A percentile compares a stretch with the other conserved stretches of the same genome.
These are phyloP conservation scores for Dryomyza anilis DNA, from an alignment of 2,888 invertebrate genomes.

Conservation along the genomic window DNA sequence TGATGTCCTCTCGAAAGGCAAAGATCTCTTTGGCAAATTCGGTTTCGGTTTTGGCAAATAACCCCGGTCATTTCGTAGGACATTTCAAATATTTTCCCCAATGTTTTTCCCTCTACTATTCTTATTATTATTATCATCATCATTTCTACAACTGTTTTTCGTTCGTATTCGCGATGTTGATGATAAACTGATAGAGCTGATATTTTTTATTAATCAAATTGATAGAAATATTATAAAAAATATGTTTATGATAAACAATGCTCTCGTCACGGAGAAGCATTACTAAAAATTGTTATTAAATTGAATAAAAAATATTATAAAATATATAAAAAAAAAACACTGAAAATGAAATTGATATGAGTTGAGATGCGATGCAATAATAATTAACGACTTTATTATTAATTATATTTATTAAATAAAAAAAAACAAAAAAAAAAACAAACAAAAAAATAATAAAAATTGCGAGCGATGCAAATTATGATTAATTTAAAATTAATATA, in stretches of 20 bases:
- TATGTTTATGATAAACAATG: conserved; percentile 18
- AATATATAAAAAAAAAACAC: conserved; percentile 36
- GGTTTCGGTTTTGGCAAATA: conserved; percentile 88
- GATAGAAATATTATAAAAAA: conserved; percentile 48
- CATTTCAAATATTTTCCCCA: conserved; percentile 50
- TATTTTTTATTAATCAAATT: conserved; percentile 56
- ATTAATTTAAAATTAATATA: too few relatives aligned
- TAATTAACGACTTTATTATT: conserved; percentile 2
- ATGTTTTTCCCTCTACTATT: too few relatives aligned
- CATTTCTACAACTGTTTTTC: conserved; percentile 46
- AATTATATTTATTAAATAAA: conserved; percentile 35
- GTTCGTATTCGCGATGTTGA: conserved; percentile 35
- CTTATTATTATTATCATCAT: conserved; percentile 42
- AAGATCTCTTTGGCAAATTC: conserved; percentile 81
- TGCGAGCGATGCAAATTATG: neutral
- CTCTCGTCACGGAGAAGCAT: conserved; percentile 6
- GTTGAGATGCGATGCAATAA: conserved; percentile 24
- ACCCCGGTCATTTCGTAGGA: conserved; percentile 61
- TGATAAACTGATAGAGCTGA: conserved; percentile 45
- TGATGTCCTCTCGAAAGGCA: conserved; percentile 89
- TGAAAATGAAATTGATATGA: conserved; percentile 22
- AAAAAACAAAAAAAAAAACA: conserved; percentile 35
- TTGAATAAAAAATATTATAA: conserved; percentile 36
- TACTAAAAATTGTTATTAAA: conserved; percentile 48
- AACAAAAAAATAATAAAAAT: conserved; percentile 20